phyloP scores from a whole-genome alignment of 2,888 invertebrate species.

The Strigamia maritima region DNA sequence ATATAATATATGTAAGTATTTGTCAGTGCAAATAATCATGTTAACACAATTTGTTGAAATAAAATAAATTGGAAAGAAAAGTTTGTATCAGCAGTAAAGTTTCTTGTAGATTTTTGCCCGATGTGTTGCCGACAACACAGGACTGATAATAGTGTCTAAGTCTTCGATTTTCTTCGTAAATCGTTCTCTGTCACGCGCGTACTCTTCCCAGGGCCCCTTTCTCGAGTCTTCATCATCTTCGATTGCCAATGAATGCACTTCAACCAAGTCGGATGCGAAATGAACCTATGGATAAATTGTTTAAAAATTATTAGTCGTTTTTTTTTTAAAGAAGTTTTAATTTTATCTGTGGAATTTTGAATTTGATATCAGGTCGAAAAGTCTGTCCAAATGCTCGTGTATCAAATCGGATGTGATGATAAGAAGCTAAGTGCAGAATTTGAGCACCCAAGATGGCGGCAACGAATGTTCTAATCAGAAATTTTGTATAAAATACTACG shows the following conservation, averaged over 20 bases:
- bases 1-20: no score
- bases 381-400: no score
- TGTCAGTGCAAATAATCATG: not conserved
- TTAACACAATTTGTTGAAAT: not conserved
- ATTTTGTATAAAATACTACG: no score
- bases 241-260: not conserved
- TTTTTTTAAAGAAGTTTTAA: no score
- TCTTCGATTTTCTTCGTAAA: constrained; percentile 5
- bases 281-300: constrained; percentile 19
- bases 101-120: constrained; percentile 21
- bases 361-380: no score
- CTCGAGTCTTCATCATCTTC: constrained; percentile 20
- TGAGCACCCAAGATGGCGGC: no score
- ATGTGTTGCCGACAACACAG: not conserved
- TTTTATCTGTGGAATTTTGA: no score
- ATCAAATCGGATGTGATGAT: no score
- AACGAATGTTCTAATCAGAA: no score
- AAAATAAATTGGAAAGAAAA: not conserved
- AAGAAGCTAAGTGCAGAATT: no score
- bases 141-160: not conserved
- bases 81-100: not conserved
- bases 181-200: constrained; percentile 11
- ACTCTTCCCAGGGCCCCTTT: constrained; percentile 15
- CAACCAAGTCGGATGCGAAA: not conserved
- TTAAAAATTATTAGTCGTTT: no score